These are phyloP conservation scores for Lasius fuliginosus DNA, from an alignment of 2,888 invertebrate genomes.

Conservation along the genomic window DNA sequence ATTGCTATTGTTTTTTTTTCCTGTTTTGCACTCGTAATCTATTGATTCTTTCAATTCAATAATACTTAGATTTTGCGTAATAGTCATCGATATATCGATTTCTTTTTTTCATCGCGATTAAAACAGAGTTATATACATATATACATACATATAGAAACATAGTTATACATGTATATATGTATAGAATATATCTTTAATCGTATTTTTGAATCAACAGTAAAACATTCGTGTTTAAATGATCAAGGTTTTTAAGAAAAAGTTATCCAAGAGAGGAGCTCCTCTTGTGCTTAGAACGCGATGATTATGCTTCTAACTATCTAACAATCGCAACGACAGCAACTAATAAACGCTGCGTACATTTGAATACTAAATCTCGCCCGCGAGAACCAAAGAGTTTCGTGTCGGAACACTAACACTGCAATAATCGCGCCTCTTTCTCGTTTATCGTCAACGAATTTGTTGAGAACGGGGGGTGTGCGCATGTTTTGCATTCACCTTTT, in stretches of 20 bases:
- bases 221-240: slow-evolving; percentile 20
- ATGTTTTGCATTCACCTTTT: slow-evolving; percentile 48
- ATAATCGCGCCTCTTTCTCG: slow-evolving; percentile 22
- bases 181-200: slow-evolving; percentile 44
- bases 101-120: neutral
- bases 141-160: slow-evolving; percentile 28
- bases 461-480: slow-evolving; percentile 6
- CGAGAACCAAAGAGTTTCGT: slow-evolving; percentile 77
- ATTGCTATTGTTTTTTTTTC: neutral
- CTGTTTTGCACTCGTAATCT: neutral
- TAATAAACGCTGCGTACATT: slow-evolving; percentile 47
- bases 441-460: slow-evolving; percentile 26
- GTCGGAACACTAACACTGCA: slow-evolving; percentile 54
- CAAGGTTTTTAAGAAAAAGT: neutral
- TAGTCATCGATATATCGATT: neutral
- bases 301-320: slow-evolving; percentile 43
- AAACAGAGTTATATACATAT: slow-evolving; percentile 10
- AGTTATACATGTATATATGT: slow-evolving; percentile 18
- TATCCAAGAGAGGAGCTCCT: slow-evolving; percentile 32
- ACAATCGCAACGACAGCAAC: slow-evolving; percentile 47
- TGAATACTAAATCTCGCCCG: slow-evolving; percentile 79
- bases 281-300: slow-evolving; percentile 48
- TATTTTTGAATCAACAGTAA: slow-evolving; percentile 19
- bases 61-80: neutral
- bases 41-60: neutral